Base-by-base conservation (phyloP, 2,113 vertebrate genomes). In the Sylvilagus bachmani region DNA sequence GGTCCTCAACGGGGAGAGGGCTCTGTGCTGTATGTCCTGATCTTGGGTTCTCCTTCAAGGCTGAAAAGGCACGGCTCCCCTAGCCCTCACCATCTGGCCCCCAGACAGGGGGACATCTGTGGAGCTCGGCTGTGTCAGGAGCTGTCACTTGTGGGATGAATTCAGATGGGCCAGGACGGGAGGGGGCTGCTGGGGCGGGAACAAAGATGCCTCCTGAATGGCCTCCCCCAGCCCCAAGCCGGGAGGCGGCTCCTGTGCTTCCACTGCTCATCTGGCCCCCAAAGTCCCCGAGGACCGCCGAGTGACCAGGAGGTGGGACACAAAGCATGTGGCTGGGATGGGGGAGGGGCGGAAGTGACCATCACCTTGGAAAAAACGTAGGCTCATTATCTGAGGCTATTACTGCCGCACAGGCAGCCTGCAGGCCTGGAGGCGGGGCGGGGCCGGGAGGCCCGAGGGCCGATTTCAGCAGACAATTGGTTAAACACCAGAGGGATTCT, bases 61-160 rank as follows among this genome's bases (percentile, higher is more conserved):
- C 73, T 17, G 55, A 84, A 44, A 86, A 91, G 67, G 79, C 77
- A 10, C 14, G 22, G 70, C 86, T 81, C 70, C 91, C 89, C 75
- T 33, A 77, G 85, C 36, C 95, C 61, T 86, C 31, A 25, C 96
- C 93, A 96, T 96, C 96, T 96, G 96, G 92, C 64, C 95, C 88
- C 85, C 88, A 96, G 96, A 93, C 92, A 89, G 75, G 75, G 90
- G 67, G 92, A 85, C 95, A 81, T 95, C 88, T 96, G 88, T 86
- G 92, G 89, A 38, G 96, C 91, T 91, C 2, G 3, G 22, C 89
- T 36, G 36, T 89, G 79, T 94, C 90, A 27, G 93, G 90, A 92
- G 84, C 74, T 89, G 84, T 86, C 91, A n/a, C 69, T 88, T 81
- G 78, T 0, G 24, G 89, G 91, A 90, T 86, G 84, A 75, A 82